Base-by-base conservation (phyloP, 2,888 invertebrate species). In the Tenthredo distinguenda region DNA sequence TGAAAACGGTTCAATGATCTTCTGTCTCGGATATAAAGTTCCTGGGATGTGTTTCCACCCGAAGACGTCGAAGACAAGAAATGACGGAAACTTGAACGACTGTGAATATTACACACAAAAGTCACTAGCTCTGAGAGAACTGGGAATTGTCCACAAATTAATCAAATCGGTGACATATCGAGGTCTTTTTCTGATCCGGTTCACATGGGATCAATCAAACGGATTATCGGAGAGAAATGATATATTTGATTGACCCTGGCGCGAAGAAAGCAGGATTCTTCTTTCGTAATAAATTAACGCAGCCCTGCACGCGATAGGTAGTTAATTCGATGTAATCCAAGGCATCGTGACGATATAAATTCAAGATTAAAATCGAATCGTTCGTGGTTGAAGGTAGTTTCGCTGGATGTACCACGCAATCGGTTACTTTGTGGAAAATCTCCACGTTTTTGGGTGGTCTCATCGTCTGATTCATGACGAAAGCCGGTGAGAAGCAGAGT, bases 371-470 rank as follows among this genome's bases (percentile, higher is more conserved):
- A 77, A 77, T 77, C 55, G 34, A 55, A 34, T 50, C n/a, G 15
- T 50, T 77, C 77, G 77, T 77, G 77, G 55, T n/a, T 15, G 50
- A 15, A 31, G 77, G 55, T 55, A 37, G 77, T 77, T 77, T 55
- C 34, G 21, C 15, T 55, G 31, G 21, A 40, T 55, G 50, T 40
- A 31, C 34, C 77, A 55, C 77, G 77, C 77, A 34, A 77, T 55
- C 77, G 77, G 55, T 55, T 34, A 18, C n/a, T 50, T 34, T 34
- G 12, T 68, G 31, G 31, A 68, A 15, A 68, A 68, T 1, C 68
- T 68, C 26, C 31, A 10, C 31, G 31, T 18, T 68, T 26, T 68
- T 18, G 68, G 31, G 31, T 12, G 5, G 4, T 68, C 34, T 68
- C 18, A 2, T 1, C 18, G 10, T 26, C 68, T 5, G 34, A 31